Evolutionary conservation across 1,140 invertebrate species (phyloP), one percentile per base, ranked within the genome.

Genomic region (Leguminivora glycinivorella): DNA sequence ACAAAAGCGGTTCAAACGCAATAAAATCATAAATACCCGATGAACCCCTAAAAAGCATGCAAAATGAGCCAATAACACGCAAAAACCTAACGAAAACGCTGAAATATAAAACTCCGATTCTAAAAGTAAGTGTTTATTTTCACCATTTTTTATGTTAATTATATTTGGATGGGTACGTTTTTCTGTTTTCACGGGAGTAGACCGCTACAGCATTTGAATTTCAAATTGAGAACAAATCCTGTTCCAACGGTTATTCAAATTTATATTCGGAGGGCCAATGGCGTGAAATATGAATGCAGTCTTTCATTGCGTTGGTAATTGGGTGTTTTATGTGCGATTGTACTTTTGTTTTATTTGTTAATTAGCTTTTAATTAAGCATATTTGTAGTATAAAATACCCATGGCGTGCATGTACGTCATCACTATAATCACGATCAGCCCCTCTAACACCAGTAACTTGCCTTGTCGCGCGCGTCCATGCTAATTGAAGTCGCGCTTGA

Each of bases 201-300:
- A 74, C 63, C 73, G 72, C 76, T 76, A 82, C 78, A 72, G 71
- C 78, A 85, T 87, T 87, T 85, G 83, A 87, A 85, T 79, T 87
- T 85, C 81, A 87, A 87, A 85, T 87, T 83, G 78, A 73, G 82
- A 77, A 83, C 81, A 85, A 85, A 87, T 87, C 83, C 81, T 81
- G 79, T 82, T 80, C 81, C 78, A 79, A 79, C 78, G 78, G 81
- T 85, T 87, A 85, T 84, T 85, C 79, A 82, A 84, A 87, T 84
- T 87, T 87, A 83, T 82, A 83, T 85, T 84, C 81, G 75, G 80
- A 76, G 82, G 76, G 75, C 83, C 83, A 85, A 85, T 85, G 83
- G 80, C 83, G 77, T 71, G 75, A 87, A 85, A 85, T 87, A 85
- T 84, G 81, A 80, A 76, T 74, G 78, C 73, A 75, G 85, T 84